These are phyloP conservation scores for Gadus chalcogrammus DNA, from an alignment of 2,113 vertebrate genomes.

Conservation along the genomic window DNA sequence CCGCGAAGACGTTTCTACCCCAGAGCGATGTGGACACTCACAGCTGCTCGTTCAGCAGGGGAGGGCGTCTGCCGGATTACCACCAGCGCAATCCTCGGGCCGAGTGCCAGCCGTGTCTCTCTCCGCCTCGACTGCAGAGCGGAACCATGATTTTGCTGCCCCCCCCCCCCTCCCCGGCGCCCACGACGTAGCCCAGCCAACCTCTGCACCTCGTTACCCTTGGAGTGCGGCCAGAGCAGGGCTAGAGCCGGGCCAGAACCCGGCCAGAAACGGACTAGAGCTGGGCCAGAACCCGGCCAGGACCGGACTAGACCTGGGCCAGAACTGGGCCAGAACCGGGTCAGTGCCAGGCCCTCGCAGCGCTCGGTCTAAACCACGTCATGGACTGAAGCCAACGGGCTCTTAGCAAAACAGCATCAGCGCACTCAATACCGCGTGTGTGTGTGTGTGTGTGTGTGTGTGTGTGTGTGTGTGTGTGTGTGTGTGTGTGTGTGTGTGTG, in stretches of 20 bases:
- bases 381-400: constrained; percentile 29
- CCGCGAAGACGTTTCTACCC: neutral
- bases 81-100: constrained; percentile 15
- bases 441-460: constrained; percentile 15
- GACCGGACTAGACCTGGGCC: constrained; percentile 22
- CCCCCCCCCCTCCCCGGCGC: neutral
- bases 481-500: neutral
- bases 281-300: constrained; percentile 30
- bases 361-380: constrained; percentile 42
- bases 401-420: constrained; percentile 21
- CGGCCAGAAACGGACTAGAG: neutral
- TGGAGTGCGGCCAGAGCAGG: constrained; percentile 49
- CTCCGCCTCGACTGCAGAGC: constrained; percentile 43
- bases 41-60: constrained; percentile 21
- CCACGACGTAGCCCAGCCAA: constrained; percentile 11
- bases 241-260: too few species aligned
- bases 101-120: constrained; percentile 30
- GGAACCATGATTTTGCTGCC: constrained; percentile 50
- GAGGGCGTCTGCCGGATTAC: neutral
- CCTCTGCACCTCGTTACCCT: constrained; percentile 67
- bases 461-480: constrained; percentile 1
- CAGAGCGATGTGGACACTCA: constrained; percentile 30
- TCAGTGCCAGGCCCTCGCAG: neutral
- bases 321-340: neutral
- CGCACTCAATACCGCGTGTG: constrained; percentile 36